Base-by-base conservation (phyloP, 2,797 vertebrate genomes). In the Tokudaia tokunoshimensis region DNA sequence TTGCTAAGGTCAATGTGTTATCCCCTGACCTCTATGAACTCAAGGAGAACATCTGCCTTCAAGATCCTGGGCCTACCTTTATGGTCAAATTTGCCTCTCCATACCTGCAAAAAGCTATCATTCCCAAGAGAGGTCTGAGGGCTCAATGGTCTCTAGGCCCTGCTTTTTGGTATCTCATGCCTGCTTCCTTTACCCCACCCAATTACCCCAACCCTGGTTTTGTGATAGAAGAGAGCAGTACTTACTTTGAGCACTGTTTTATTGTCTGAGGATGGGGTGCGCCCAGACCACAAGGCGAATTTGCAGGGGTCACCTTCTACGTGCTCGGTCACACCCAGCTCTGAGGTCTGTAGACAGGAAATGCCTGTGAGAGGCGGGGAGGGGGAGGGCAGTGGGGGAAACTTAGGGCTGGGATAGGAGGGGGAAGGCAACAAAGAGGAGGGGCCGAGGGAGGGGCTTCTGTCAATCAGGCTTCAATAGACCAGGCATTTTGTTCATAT, bases 261-360 rank as follows among this genome's bases (percentile, higher is more conserved):
- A 97, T 99, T 99, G 98, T 99, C 99, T 65, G 99, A 99, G 79
- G 99, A 99, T 1, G 99, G 99, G 47, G 99, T 99, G 97, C 99
- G 99, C 98, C 99, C 99, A 81, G 99, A 99, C 99, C 99, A 99
- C 96, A 99, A 99, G 92, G 99, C 99, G 98, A 99, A 99, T 98
- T 99, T 99, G 98, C 99, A 99, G 31, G 99, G 99, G 97, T 99
- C 99, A 0, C 99, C 99, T 98, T 99, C 99, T 44, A 99, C 99
- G 24, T 99, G 99, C 97, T 99, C 99, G 0, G 99, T 99, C 96
- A 99, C 99, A 96, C 99, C 99, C 98, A 99, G 97, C 98, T 99
- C 99, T 94, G 99, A 99, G 82, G 99, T 99, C 99, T 99, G 98
- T 95, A 98, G 98, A 98, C 97, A 98, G 98, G 98, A 98, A 98